Evolutionary conservation across 2,113 vertebrate genomes (phyloP), one percentile per base, ranked within the genome.

Genomic region (Rhabdomys dilectus): DNA sequence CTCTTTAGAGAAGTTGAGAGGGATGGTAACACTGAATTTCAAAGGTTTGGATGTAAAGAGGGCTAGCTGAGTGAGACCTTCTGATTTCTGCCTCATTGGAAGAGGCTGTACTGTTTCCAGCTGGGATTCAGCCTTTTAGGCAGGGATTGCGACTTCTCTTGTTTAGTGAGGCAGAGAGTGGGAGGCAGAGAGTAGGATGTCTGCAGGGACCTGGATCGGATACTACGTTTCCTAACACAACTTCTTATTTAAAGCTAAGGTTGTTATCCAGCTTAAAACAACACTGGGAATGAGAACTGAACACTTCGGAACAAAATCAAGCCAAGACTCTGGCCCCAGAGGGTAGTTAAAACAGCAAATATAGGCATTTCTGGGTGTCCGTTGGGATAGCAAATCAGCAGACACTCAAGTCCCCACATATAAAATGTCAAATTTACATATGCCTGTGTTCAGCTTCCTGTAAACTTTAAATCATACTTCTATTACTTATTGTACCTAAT

Each of bases 301-400:
- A 78, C 39, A 72, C 91, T 51, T 56, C 34, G 42, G 94, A 95
- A 80, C 68, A 73, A 90, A 73, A 60, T 53, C 39, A 95, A 97
- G 81, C 66, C 62, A 76, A 85, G 58, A 36, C 22, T 22, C 0
- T 39, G 48, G 51, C 62, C 64, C 16, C 3, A 68, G 86, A 53
- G 7, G 29, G 45, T 42, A 84, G 53, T 66, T 68, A n/a, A 76
- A 75, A 56, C 62, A 94, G 62, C 68, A 51, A 94, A 80, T 42
- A 73, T 3, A n/a, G 21, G 11, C 2, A 4, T 53, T 48, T 70
- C 45, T 66, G 34, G 29, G 16, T 86, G 58, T 42, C 48, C 22
- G 24, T 29, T 11, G 15, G 11, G 39, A 56, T 58, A 42, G 15
- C 15, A 68, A 68, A 68, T 56, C 72, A 66, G 42, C 36, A 87